Percentiles rank a stretch among this genome's conserved stretches.
Evolutionary conservation across 2,113 vertebrate species (phyloP).

Genomic region (Gavialis gangeticus): DNA sequence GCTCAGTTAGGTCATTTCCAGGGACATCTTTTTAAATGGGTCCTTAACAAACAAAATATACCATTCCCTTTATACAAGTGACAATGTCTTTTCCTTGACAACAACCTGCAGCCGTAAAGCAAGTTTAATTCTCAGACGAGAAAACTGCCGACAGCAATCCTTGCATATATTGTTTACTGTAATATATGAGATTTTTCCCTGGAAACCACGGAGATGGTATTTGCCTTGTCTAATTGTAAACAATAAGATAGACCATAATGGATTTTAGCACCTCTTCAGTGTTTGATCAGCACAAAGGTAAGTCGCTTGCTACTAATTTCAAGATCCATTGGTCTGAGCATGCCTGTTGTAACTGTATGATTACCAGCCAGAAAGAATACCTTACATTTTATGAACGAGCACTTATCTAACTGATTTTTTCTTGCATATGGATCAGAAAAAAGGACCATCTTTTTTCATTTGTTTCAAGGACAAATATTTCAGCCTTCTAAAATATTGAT

Average conservation of each 20-base stretch:
- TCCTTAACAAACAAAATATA: background rate
- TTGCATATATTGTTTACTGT: conserved; percentile 27
- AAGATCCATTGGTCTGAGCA: background rate
- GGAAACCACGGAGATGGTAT: conserved; percentile 50
- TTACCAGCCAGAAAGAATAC: background rate
- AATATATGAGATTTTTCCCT: conserved; percentile 30
- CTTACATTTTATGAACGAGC: background rate
- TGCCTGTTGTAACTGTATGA: background rate
- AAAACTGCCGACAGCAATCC: conserved; percentile 25
- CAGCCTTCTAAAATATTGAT: background rate
- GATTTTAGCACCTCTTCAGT: conserved; percentile 89
- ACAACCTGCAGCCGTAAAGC: conserved; percentile 56
- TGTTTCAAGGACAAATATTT: background rate
- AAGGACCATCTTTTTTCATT: background rate
- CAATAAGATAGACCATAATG: conserved; percentile 79
- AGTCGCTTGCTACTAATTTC: conserved; percentile 53
- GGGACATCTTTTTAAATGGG: background rate
- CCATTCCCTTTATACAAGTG: background rate
- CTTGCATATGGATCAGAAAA: background rate
- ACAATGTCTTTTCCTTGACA: conserved; percentile 30
- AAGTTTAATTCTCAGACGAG: conserved; percentile 38
- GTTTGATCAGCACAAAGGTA: conserved; percentile 91
- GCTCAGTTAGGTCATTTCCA: background rate
- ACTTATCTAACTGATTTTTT: background rate
- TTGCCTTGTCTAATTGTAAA: conserved; percentile 45